Evolutionary conservation across 2,113 vertebrate species (phyloP).

Genomic region (Circaetus cinerascens): DNA sequence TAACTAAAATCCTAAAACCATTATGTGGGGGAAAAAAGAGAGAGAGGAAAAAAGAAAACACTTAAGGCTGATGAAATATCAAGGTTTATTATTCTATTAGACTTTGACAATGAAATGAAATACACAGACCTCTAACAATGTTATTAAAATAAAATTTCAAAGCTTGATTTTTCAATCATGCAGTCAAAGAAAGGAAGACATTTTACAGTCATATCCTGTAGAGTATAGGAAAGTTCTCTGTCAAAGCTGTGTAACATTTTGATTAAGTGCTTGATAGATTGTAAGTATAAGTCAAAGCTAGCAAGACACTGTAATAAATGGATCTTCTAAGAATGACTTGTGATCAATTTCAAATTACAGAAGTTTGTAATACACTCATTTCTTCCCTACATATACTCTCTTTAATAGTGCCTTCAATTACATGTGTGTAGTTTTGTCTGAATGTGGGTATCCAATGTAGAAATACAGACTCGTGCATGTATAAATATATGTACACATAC

Average conservation of each 20-base stretch:
- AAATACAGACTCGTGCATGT: not conserved
- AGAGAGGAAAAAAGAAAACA: constrained; percentile 14
- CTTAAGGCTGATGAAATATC: constrained; percentile 57
- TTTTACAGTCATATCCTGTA: not conserved
- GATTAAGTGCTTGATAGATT: constrained; percentile 17
- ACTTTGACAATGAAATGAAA: constrained; percentile 46
- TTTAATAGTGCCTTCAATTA: not conserved
- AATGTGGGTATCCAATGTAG: not conserved
- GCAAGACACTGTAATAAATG: constrained; percentile 40
- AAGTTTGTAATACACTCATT: not conserved
- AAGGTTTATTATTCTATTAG: constrained; percentile 55
- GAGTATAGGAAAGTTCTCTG: constrained; percentile 11
- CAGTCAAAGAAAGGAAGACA: constrained; percentile 41
- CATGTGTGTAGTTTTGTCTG: not conserved
- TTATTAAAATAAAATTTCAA: constrained; percentile 59
- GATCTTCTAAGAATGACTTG: constrained; percentile 32
- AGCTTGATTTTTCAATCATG: constrained; percentile 50
- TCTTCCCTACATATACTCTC: not conserved
- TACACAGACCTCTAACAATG: constrained; percentile 5
- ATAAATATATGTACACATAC: not conserved
- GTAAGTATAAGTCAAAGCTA: constrained; percentile 14
- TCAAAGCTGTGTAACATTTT: constrained; percentile 25
- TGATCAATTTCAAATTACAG: constrained; percentile 39
- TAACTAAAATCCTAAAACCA: constrained; percentile 44
- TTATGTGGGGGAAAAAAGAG: not conserved